These are phyloP conservation scores for Sitobion miscanthi DNA, from an alignment of 1,140 invertebrate genomes.

Conservation along the genomic window DNA sequence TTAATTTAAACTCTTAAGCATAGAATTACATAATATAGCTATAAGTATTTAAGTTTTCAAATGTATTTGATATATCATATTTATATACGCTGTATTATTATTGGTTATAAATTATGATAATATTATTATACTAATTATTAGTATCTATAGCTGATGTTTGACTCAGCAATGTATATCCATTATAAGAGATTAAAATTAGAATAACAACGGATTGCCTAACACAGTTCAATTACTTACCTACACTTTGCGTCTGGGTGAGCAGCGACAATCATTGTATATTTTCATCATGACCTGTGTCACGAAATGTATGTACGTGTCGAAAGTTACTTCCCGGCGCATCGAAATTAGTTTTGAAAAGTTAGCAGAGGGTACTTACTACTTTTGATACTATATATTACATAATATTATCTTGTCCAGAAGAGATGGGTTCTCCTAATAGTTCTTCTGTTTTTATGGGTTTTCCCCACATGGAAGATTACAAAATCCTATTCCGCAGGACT, in stretches of 20 bases:
- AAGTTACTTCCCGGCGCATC: background rate
- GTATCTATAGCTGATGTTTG: background rate
- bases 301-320: background rate
- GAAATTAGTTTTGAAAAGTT: constrained; percentile 8
- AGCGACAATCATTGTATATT: background rate
- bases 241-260: background rate
- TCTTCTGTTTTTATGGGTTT: background rate
- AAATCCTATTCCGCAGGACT: too few species aligned
- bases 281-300: background rate
- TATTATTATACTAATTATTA: too few species aligned
- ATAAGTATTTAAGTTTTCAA: background rate
- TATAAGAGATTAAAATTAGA: background rate
- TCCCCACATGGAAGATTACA: too few species aligned
- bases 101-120: background rate
- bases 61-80: background rate
- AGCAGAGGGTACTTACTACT: background rate
- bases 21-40: background rate
- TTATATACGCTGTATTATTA: background rate
- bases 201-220: background rate
- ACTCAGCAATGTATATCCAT: background rate
- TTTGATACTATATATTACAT: background rate
- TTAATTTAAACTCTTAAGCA: too few species aligned
- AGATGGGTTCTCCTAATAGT: background rate
- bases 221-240: background rate
- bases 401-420: background rate